Evolutionary conservation across 2,797 vertebrate genomes (phyloP), one percentile per base, ranked within the genome.

Genomic region (Sebastes cheni): DNA sequence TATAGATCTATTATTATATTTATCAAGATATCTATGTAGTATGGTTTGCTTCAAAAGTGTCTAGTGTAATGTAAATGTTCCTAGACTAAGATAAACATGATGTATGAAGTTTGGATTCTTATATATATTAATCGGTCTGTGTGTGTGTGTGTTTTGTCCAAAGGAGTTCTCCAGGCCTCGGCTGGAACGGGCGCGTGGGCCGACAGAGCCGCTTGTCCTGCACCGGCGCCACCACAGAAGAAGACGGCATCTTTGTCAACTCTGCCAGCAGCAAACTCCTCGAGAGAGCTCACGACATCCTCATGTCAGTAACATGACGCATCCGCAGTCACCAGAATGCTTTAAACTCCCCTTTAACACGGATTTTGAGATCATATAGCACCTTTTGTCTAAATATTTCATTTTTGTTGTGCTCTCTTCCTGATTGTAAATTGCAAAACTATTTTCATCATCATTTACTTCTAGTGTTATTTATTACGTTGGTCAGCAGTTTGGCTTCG

Each of bases 251-350:
- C 91, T 99, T 99, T 2, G 89, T 98, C 81, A 98, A 97, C 84
- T 81, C 97, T 0, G 95, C 97, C 84, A 98, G 96, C 94, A 99
- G 97, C 96, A 99, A 97, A 83, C 96, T 99, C 50, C 95, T 99
- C 82, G 99, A 99, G 91, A 95, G 98, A 85, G 99, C 98, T 5
- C 98, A 99, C 11, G 97, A 98, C 90, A 99, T 99, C 93, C 97
- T 99, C 86, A 99, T 98, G 99, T 99, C 84, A 98, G 98, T 96
- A 87, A 70, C 64, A 0, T 23, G 2, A 67, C 1, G 1, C 27
- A 2, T 5, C 16, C 22, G 2, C 16, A n/a, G 66, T 42, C 29
- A 4, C 18, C 8, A 4, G 9, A 2, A 27, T 2, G 29, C 27
- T 52, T 25, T 30, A 2, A 55, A 22, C 34, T 56, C 20, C 22